Evolutionary conservation across 2,888 invertebrate species (phyloP).

Genomic region (Spilosoma lubricipeda): DNA sequence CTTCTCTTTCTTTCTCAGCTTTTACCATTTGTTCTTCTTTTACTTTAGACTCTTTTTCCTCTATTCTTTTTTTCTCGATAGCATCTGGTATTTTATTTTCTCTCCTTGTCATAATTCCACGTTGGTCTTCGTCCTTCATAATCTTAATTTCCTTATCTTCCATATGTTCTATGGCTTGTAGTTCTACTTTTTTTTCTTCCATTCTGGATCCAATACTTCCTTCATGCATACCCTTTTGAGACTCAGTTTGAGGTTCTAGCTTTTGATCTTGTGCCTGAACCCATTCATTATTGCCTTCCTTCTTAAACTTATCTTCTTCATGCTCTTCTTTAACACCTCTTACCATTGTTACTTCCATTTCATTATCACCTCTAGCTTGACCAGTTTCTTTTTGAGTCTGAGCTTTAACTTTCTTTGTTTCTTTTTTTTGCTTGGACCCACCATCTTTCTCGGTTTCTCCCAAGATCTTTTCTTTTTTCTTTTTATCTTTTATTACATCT

Average conservation of each 20-base stretch:
- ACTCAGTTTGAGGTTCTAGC: constrained; percentile 15
- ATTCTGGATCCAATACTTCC: background rate
- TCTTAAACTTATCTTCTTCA: background rate
- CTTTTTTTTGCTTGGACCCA: background rate
- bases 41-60: constrained; percentile 21
- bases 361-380: no score
- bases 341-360: constrained; percentile 1
- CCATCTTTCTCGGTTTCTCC: constrained; percentile 4
- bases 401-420: constrained; percentile 8
- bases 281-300: constrained; percentile 17
- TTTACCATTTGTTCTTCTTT: constrained; percentile 15
- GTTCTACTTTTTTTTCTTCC: constrained; percentile 8
- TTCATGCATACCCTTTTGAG: constrained; percentile 12
- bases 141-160: constrained; percentile 5
- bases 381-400: background rate
- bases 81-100: constrained; percentile 24
- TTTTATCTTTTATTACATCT: background rate
- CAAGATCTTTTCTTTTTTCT: background rate
- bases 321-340: background rate
- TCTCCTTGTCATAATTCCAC: constrained; percentile 21
- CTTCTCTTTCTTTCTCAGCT: constrained; percentile 6
- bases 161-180: background rate
- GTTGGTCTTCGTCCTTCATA: constrained; percentile 27
- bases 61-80: constrained; percentile 22
- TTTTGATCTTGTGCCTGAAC: constrained; percentile 17